Percentiles rank a stretch among this genome's conserved stretches.
phyloP scores from a whole-genome alignment of 2,113 vertebrate genomes.

The Entomyzon cyanotis region DNA sequence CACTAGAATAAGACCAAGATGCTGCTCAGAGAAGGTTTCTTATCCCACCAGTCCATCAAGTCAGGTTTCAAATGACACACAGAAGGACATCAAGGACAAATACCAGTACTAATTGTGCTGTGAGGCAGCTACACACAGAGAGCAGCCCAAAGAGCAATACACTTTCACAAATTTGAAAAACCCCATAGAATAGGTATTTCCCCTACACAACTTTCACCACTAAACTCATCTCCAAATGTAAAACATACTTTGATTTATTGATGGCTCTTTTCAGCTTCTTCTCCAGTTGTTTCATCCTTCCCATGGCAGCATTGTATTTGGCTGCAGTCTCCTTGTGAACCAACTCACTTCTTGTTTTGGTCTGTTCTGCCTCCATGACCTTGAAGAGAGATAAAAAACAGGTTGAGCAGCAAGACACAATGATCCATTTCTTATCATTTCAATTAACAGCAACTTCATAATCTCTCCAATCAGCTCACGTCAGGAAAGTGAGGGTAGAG shows the following conservation, averaged over 20 bases:
- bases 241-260: slow-evolving; percentile 93
- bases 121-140: neutral
- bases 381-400: slow-evolving; percentile 54
- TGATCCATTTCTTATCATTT: neutral
- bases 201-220: neutral
- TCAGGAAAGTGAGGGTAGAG: neutral
- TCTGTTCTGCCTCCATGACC: slow-evolving; percentile 97
- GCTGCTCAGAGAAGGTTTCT: neutral
- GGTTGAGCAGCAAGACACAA: neutral
- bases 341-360: slow-evolving; percentile 90
- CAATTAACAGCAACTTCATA: neutral
- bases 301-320: slow-evolving; percentile 89
- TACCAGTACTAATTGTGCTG: neutral
- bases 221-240: rapidly evolving
- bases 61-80: neutral
- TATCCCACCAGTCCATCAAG: neutral
- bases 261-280: slow-evolving; percentile 96
- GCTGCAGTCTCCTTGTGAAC: slow-evolving; percentile 93
- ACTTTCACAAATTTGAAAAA: neutral
- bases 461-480: neutral
- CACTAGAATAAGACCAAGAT: neutral
- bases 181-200: rapidly evolving
- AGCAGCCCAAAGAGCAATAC: neutral
- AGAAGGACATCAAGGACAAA: neutral
- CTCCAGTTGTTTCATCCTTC: slow-evolving; percentile 95